Conservation (phyloP, 2,888 invertebrate genomes). For the Eupithecia pulchellata region DNA sequence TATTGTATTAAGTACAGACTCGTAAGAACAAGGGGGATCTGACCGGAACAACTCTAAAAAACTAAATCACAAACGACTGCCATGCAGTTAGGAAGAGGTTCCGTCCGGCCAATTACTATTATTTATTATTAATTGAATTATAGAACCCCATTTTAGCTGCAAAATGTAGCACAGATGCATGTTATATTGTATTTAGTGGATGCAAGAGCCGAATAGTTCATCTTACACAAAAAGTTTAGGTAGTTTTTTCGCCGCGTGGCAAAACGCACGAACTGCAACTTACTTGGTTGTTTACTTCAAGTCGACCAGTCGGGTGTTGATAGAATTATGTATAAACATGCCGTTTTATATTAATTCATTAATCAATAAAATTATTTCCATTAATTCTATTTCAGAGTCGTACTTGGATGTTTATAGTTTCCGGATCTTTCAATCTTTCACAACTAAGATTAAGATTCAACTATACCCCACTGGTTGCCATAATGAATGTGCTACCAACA, state of each 20-base stretch:
- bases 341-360: too few relatives aligned
- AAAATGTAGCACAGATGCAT: background rate
- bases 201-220: background rate
- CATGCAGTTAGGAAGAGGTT: too few relatives aligned
- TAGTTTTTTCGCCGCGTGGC: too few relatives aligned
- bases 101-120: too few relatives aligned
- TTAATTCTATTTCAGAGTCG: background rate
- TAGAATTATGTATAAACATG: slow-evolving; percentile 52
- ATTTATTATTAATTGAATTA: background rate
- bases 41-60: too few relatives aligned
- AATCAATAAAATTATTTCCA: too few relatives aligned
- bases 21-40: too few relatives aligned
- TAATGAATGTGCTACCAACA: slow-evolving; percentile 6
- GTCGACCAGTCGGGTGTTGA: slow-evolving; percentile 46
- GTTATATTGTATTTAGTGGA: background rate
- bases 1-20: too few relatives aligned
- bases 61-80: too few relatives aligned
- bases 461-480: background rate
- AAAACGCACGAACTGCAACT: too few relatives aligned
- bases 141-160: background rate
- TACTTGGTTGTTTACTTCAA: too few relatives aligned
- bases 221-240: too few relatives aligned
- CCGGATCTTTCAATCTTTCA: background rate
- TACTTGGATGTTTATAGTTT: background rate
- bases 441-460: background rate